A percentile compares a stretch with the other conserved stretches of the same genome.
Conservation (phyloP, 1,140 invertebrate genomes). For the Atopsyche davidsoni region DNA sequence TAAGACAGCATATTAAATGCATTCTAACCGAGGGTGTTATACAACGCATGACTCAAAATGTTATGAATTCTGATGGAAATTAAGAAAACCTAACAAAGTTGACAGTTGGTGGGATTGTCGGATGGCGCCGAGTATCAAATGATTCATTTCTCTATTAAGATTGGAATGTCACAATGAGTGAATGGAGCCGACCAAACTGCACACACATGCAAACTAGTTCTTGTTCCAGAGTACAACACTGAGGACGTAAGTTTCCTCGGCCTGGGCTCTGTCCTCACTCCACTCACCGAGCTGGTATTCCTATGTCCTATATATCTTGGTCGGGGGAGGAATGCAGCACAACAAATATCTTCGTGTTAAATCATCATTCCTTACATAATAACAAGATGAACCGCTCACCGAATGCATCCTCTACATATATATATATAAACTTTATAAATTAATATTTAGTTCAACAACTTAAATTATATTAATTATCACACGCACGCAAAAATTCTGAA, state of each 20-base stretch:
- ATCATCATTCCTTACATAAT: constrained; percentile 20
- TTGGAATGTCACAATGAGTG: constrained; percentile 30
- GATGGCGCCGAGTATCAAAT: constrained; percentile 19
- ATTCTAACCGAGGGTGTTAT: too few species aligned
- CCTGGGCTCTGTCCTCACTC: constrained; percentile 12
- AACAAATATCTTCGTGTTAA: constrained; percentile 28
- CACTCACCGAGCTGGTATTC: constrained; percentile 25
- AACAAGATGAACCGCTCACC: background rate
- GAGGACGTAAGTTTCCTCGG: background rate
- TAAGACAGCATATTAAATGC: too few species aligned
- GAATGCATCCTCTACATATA: background rate
- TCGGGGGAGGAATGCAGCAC: constrained; percentile 32
- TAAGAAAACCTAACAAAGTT: too few species aligned
- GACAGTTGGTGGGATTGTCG: too few species aligned
- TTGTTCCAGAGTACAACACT: background rate
- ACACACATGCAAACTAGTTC: background rate
- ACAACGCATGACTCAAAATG: too few species aligned
- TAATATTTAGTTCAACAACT: constrained; percentile 14
- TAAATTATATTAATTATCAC: constrained; percentile 31
- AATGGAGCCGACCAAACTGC: constrained; percentile 18
- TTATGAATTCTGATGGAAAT: too few species aligned
- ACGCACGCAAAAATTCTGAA: constrained; percentile 28
- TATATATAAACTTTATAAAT: background rate
- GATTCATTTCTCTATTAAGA: constrained; percentile 29
- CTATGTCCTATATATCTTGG: constrained; percentile 30